Conservation (phyloP, 37 sponge, comb jelly and placozoan species). For the Cliona cf. orientalis region DNA sequence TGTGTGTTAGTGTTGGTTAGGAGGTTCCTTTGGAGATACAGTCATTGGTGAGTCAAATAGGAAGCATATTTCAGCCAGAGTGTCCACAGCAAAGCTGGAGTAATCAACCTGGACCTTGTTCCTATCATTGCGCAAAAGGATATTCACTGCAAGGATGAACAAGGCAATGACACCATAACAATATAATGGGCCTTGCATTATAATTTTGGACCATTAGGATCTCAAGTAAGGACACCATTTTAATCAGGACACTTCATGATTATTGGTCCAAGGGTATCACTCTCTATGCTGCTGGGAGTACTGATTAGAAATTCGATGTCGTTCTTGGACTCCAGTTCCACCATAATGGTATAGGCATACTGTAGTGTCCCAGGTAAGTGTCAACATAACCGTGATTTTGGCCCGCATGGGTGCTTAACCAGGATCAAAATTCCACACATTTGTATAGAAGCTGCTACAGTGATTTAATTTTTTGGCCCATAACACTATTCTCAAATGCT, state of each 20-base stretch:
- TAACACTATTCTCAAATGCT: no score
- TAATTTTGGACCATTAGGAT: not conserved
- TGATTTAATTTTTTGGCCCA: no score
- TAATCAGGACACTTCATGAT: not conserved
- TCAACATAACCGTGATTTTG: no score
- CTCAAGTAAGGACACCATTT: not conserved
- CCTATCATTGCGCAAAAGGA: conserved; percentile 32
- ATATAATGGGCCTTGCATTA: not conserved
- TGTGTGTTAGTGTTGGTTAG: no score
- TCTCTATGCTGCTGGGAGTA: not conserved
- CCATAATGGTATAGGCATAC: no score
- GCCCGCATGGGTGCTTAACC: no score
- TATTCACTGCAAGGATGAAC: conserved; percentile 22
- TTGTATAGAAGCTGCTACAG: no score
- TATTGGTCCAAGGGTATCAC: not conserved
- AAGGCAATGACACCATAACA: not conserved
- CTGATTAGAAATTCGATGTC: not conserved
- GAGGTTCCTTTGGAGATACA: conserved; percentile 7
- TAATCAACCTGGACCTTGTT: conserved; percentile 20
- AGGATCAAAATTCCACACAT: no score
- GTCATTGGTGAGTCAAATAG: conserved; percentile 27
- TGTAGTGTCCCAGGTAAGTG: no score
- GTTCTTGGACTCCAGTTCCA: not conserved
- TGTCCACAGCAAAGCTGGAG: conserved; percentile 29
- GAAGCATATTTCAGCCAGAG: conserved; percentile 27